A percentile compares a stretch with the other conserved stretches of the same genome.
These are phyloP conservation scores for Megaceryle torquata DNA, from an alignment of 2,113 vertebrate species.

Conservation along the genomic window DNA sequence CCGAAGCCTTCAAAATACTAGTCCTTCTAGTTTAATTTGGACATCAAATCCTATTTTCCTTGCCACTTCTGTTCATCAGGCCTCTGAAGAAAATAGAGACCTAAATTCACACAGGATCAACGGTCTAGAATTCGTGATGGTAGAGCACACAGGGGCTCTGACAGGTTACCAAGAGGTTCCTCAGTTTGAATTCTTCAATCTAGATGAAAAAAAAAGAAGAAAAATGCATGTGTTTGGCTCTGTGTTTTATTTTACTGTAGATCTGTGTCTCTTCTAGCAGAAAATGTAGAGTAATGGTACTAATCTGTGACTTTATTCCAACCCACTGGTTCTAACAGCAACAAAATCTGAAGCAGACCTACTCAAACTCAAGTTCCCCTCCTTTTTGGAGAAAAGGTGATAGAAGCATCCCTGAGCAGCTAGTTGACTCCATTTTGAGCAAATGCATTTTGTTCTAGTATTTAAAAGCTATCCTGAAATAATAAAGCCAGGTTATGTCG, in stretches of 20 bases:
- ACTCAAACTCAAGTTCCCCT: background rate
- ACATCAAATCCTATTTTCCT: slow-evolving; percentile 1
- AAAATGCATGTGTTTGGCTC: background rate
- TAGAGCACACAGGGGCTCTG: background rate
- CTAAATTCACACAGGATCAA: background rate
- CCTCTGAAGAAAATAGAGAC: background rate
- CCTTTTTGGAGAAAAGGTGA: background rate
- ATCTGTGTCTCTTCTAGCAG: background rate
- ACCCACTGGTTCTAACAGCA: background rate
- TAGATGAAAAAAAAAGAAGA: background rate
- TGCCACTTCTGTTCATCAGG: background rate
- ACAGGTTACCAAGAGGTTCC: background rate
- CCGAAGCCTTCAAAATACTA: slow-evolving; percentile 45
- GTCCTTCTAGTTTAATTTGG: slow-evolving; percentile 20
- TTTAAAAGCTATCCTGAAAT: background rate
- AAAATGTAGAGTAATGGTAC: background rate
- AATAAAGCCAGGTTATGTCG: background rate
- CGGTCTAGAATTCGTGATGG: background rate
- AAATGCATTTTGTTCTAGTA: background rate
- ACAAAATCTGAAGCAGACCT: background rate
- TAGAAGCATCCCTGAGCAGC: background rate
- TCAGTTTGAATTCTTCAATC: background rate
- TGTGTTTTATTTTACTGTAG: background rate
- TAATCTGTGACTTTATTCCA: background rate
- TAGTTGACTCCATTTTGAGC: background rate